phyloP scores from a whole-genome alignment of 2,113 vertebrate species.

The Oplegnathus fasciatus region DNA sequence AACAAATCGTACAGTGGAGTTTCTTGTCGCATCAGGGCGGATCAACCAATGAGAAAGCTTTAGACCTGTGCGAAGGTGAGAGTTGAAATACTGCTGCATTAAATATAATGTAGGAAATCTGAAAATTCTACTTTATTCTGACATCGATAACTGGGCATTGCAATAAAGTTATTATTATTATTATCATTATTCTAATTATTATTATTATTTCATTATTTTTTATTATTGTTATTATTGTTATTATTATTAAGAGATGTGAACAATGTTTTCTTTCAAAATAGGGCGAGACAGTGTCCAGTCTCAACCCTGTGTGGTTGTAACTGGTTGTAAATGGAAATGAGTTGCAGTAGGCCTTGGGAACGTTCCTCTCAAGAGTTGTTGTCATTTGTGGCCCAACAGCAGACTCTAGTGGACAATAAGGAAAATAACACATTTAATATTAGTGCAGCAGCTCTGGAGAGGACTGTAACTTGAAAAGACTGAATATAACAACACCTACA shows the following conservation, averaged over 20 bases:
- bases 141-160: background rate
- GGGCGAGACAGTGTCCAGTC: background rate
- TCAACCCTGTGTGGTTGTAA: background rate
- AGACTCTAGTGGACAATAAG: background rate
- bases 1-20: conserved; percentile 65
- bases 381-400: conserved; percentile 23
- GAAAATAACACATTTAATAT: background rate
- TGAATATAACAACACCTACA: background rate
- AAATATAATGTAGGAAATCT: conserved; percentile 22
- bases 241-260: too few relatives aligned
- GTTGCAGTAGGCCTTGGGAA: background rate
- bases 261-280: background rate
- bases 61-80: conserved; percentile 45
- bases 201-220: too few relatives aligned
- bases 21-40: conserved; percentile 50
- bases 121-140: background rate
- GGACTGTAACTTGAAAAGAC: background rate
- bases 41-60: conserved; percentile 69
- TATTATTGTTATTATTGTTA: background rate
- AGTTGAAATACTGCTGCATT: conserved; percentile 58
- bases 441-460: background rate
- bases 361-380: background rate
- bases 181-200: too few relatives aligned
- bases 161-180: background rate
- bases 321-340: background rate